Evolutionary conservation across 2,888 invertebrate species (phyloP).

Genomic region (Clusia tigrina): DNA sequence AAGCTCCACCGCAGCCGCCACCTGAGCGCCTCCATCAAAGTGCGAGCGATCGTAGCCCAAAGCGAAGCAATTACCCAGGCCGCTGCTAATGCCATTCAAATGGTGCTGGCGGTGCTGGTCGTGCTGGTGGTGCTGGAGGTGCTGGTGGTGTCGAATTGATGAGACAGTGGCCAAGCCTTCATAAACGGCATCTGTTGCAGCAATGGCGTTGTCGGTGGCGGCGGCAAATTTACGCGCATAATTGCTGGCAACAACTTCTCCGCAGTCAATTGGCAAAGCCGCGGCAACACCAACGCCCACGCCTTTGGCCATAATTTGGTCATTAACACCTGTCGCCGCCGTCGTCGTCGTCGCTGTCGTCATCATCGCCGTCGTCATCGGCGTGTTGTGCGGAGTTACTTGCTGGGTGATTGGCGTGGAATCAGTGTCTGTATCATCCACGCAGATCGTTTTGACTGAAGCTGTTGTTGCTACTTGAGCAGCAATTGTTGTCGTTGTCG

Average conservation of each 20-base stretch:
- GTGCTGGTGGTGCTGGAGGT: no score
- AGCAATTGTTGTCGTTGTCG: constrained; percentile 27
- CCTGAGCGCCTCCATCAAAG: neutral
- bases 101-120: constrained; percentile 23
- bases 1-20: neutral
- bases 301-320: constrained; percentile 58
- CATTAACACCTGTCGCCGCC: constrained; percentile 59
- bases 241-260: constrained; percentile 26
- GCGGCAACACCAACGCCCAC: constrained; percentile 42
- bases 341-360: constrained; percentile 28
- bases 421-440: neutral
- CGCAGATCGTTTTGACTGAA: constrained; percentile 20
- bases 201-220: constrained; percentile 3
- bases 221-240: constrained; percentile 27
- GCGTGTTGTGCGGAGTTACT: no score
- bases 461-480: constrained; percentile 19
- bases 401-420: constrained; percentile 31
- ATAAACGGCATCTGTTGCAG: constrained; percentile 25
- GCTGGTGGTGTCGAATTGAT: constrained; percentile 31
- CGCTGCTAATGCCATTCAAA: constrained; percentile 25
- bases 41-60: constrained; percentile 11
- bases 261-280: constrained; percentile 20
- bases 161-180: constrained; percentile 26
- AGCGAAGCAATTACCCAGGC: constrained; percentile 22
- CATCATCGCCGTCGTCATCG: constrained; percentile 17